Evolutionary conservation across 1,140 invertebrate genomes (phyloP), one percentile per base, ranked within the genome.

Genomic region (Cryptotermes secundus): DNA sequence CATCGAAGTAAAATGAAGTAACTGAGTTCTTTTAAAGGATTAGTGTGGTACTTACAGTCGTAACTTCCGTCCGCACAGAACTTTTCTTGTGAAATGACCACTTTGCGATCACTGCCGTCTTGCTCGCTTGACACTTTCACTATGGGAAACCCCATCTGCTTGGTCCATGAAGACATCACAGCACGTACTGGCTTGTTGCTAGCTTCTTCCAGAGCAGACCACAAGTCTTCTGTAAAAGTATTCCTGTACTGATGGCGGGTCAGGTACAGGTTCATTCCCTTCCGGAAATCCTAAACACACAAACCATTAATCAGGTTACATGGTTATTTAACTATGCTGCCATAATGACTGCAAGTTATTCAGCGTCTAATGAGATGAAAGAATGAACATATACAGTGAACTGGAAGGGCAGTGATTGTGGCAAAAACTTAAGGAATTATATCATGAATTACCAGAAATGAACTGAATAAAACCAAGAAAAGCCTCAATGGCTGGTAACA

Each of bases 141-240:
- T 1, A 94, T 91, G 16, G 97, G 97, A 88, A 97, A 99, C 36
- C 98, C 98, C 93, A 97, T 97, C 89, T 98, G 96, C 87, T 92
- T 92, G 0, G 97, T 99, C 98, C 98, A 99, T 24, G 95, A 96
- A 1, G 95, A 95, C 99, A 99, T 99, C 0, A 99, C 94, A 49
- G 93, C 92, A 10, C 92, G 93, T 0, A 99, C 95, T n/a, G 97
- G 96, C 89, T 99, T 98, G 1, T 94, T 95, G 86, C 97, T 98
- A 0, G 96, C 95, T 88, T 97, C 95, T 87, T 95, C 96, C 81
- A 99, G 91, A 0, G 97, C 95, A 3, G 92, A 91, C 98, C 98
- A 99, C 80, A 99, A 91, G 89, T 99, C 97, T 89, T 97, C 96
- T 16, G 99, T 99, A 86, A 95, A 94, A 7, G 98, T 97, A 89